Percentiles rank a stretch among this genome's conserved stretches.
phyloP scores from a whole-genome alignment of 2,797 vertebrate species.

The Falco columbarius region DNA sequence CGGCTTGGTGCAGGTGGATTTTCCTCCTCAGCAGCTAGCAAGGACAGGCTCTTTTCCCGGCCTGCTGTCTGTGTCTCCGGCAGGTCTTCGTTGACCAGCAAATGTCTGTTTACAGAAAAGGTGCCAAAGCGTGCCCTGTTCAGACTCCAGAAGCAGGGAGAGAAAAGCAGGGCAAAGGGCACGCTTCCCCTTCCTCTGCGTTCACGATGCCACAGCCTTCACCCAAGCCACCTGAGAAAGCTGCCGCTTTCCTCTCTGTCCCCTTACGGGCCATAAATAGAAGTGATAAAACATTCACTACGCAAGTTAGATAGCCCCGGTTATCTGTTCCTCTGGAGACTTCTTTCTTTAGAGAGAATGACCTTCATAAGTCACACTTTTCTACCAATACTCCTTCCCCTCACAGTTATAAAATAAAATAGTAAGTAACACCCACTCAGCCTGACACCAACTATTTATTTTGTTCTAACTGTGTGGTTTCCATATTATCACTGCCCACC shows the following conservation, averaged over 20 bases:
- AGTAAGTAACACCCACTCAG: slow-evolving; percentile 82
- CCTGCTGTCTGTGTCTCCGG: not conserved
- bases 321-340: slow-evolving; percentile 23
- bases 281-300: not conserved
- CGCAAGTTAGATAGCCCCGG: not conserved
- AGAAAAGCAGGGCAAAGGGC: not conserved
- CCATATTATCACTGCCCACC: slow-evolving; percentile 79
- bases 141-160: not conserved
- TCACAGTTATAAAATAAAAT: slow-evolving; percentile 70
- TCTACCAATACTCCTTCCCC: slow-evolving; percentile 7
- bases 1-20: not conserved
- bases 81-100: not conserved
- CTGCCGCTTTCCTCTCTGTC: not conserved
- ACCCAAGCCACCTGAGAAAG: not conserved
- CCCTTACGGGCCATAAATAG: not conserved
- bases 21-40: not conserved
- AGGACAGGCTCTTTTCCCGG: not conserved
- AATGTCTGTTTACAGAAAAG: not conserved
- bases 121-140: not conserved
- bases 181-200: not conserved
- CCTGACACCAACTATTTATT: slow-evolving; percentile 84
- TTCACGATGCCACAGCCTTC: not conserved
- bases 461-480: slow-evolving; percentile 81
- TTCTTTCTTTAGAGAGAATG: slow-evolving; percentile 18
- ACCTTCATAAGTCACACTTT: slow-evolving; percentile 71